Conservation (phyloP, 1,140 invertebrate genomes). For the Homalodisca vitripennis region DNA sequence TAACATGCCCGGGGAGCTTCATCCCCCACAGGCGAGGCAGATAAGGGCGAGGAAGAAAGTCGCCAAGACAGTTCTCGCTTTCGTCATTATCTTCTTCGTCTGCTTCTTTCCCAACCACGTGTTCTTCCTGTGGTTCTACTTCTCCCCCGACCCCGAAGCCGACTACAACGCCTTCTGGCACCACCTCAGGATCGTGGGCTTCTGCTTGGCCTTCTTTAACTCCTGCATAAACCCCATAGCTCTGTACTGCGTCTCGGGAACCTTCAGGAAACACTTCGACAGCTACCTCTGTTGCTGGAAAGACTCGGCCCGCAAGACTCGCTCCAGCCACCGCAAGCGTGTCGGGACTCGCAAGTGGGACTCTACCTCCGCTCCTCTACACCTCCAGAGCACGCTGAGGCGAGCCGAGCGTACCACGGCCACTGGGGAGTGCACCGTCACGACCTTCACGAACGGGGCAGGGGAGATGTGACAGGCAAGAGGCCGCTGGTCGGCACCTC, state of each 20-base stretch:
- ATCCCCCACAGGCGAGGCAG: constrained; percentile 50
- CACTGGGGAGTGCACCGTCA: constrained; percentile 27
- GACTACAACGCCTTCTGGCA: constrained; percentile 88
- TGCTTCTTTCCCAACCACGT: constrained; percentile 87
- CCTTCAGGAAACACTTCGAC: constrained; percentile 68
- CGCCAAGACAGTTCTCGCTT: constrained; percentile 86
- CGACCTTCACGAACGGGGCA: constrained; percentile 28
- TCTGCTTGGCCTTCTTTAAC: constrained; percentile 83
- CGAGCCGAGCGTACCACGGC: background rate
- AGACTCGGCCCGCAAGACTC: background rate
- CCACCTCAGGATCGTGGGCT: constrained; percentile 78
- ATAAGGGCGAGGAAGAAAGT: constrained; percentile 80
- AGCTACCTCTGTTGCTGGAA: constrained; percentile 33
- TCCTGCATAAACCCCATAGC: constrained; percentile 92
- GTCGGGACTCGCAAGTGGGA: constrained; percentile 12
- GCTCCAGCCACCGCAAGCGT: background rate
- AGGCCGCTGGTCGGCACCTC: too few relatives aligned
- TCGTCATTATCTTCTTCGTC: constrained; percentile 85
- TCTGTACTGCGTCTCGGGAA: constrained; percentile 86
- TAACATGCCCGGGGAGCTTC: constrained; percentile 68
- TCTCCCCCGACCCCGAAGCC: constrained; percentile 63
- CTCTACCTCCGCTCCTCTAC: background rate
- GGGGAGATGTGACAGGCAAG: too few relatives aligned
- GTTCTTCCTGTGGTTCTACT: constrained; percentile 88
- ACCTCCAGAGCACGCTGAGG: constrained; percentile 24